A percentile compares a stretch with the other conserved stretches of the same genome.
phyloP scores from a whole-genome alignment of 2,888 invertebrate genomes.

The Calliphora vomitoria region DNA sequence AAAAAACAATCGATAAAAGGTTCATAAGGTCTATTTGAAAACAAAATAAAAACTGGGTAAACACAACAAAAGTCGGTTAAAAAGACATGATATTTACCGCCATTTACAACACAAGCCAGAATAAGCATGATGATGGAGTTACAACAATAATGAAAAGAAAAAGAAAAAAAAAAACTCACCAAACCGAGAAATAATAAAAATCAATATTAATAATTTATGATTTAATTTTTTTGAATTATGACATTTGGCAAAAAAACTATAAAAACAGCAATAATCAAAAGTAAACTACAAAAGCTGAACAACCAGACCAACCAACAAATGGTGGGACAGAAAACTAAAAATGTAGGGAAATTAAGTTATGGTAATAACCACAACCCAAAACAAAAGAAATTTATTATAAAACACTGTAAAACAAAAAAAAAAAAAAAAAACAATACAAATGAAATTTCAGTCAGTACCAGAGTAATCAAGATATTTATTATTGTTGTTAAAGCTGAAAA shows the following conservation, averaged over 20 bases:
- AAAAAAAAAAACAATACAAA: not conserved
- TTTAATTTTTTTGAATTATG: constrained; percentile 84
- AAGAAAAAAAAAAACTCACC: not conserved
- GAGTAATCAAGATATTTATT: constrained; percentile 67
- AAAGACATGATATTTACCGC: constrained; percentile 75
- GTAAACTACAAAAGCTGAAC: constrained; percentile 14
- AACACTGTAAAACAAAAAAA: constrained; percentile 1
- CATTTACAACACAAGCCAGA: constrained; percentile 70
- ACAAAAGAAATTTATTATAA: constrained; percentile 42
- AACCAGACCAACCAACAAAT: not conserved
- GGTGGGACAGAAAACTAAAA: constrained; percentile 18
- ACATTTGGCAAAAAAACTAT: constrained; percentile 75
- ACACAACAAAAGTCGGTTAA: constrained; percentile 59
- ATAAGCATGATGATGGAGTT: constrained; percentile 61
- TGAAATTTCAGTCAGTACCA: constrained; percentile 29
- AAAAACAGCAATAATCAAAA: constrained; percentile 70
- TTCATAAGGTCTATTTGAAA: constrained; percentile 65
- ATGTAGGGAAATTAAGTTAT: constrained; percentile 66
- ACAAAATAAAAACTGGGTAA: constrained; percentile 31
- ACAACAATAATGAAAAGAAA: constrained; percentile 12
- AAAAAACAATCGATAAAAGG: constrained; percentile 56
- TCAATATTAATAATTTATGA: constrained; percentile 81
- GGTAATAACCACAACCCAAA: constrained; percentile 35
- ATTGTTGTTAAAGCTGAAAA: constrained; percentile 35
- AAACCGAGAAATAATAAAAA: constrained; percentile 65